phyloP scores from a whole-genome alignment of 2,888 invertebrate genomes.

The Lacanobia oleracea region DNA sequence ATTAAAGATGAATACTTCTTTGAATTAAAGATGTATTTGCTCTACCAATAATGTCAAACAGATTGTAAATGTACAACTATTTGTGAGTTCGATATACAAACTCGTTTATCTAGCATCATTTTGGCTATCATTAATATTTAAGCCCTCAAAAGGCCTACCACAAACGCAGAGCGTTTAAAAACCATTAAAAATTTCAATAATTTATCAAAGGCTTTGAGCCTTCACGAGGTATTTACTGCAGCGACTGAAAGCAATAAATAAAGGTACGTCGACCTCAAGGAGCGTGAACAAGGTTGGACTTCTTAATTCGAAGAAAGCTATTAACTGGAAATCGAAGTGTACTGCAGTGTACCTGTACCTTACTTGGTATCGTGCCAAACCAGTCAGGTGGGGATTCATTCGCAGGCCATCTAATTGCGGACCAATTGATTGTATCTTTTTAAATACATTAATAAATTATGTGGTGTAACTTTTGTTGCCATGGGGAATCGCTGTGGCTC shows the following conservation, averaged over 20 bases:
- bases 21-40: not conserved
- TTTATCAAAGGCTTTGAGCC: conserved; percentile 34
- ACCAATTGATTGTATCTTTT: conserved; percentile 46
- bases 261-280: conserved; percentile 41
- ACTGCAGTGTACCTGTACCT: conserved; percentile 43
- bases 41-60: not conserved
- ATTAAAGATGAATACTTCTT: not conserved
- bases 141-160: conserved; percentile 14
- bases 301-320: conserved; percentile 60
- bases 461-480: not conserved
- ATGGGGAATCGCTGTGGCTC: not conserved
- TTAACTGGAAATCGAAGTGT: conserved; percentile 57
- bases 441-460: conserved; percentile 1
- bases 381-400: conserved; percentile 45
- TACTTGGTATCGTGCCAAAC: conserved; percentile 59
- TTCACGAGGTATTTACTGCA: conserved; percentile 35
- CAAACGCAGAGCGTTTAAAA: conserved; percentile 29
- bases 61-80: not conserved
- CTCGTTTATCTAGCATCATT: conserved; percentile 1
- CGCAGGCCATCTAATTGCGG: conserved; percentile 45
- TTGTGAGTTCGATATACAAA: not conserved
- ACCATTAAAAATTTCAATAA: conserved; percentile 25
- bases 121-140: conserved; percentile 15
- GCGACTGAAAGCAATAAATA: conserved; percentile 27
- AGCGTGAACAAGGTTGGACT: conserved; percentile 54